Conservation (phyloP, 2,113 vertebrate genomes). For the Aptenodytes patagonicus region DNA sequence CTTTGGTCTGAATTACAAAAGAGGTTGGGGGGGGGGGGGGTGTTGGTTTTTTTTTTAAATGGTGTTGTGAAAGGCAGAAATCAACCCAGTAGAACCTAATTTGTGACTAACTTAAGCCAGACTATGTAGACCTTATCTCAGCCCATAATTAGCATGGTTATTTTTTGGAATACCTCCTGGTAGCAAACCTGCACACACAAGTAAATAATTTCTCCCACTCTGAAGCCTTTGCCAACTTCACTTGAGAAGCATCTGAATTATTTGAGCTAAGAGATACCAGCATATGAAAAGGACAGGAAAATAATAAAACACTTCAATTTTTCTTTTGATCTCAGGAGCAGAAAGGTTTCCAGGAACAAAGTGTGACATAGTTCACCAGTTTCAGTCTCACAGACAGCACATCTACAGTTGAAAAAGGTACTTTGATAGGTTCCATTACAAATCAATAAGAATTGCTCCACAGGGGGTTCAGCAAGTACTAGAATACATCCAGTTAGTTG, state of each 20-base stretch:
- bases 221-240: not conserved
- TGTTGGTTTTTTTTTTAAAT: not conserved
- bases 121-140: slow-evolving; percentile 36
- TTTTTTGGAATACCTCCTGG: not conserved
- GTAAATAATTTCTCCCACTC: not conserved
- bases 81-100: not conserved
- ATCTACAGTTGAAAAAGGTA: not conserved
- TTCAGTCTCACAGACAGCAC: not conserved
- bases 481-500: not conserved
- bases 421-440: not conserved
- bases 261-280: not conserved
- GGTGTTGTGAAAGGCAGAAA: not conserved
- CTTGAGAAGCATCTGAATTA: slow-evolving; percentile 3
- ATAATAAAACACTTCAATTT: not conserved
- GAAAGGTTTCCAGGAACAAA: not conserved
- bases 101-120: slow-evolving; percentile 45
- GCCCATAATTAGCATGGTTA: not conserved
- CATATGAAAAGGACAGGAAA: not conserved
- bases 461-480: not conserved
- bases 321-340: slow-evolving; percentile 21
- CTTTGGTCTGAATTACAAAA: not conserved
- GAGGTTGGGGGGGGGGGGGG: not conserved
- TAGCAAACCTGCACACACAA: not conserved
- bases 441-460: slow-evolving; percentile 6
- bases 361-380: not conserved